These are phyloP conservation scores for Volucella bombylans DNA, from an alignment of 2,888 invertebrate genomes.

Conservation along the genomic window DNA sequence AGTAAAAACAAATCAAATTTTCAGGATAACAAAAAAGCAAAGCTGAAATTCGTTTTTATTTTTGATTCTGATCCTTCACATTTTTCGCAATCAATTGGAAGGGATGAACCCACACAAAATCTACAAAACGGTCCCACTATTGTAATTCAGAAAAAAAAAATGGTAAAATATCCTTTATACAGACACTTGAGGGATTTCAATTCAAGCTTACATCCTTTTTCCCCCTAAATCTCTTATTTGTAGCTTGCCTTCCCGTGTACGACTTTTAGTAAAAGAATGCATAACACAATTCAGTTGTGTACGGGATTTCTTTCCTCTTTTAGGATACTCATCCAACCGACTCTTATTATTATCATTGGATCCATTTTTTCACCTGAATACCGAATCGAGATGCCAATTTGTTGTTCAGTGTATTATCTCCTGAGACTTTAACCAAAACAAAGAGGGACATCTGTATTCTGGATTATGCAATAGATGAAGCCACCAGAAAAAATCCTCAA, in stretches of 20 bases:
- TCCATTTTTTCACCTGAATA: slow-evolving; percentile 26
- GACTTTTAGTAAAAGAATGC: slow-evolving; percentile 6
- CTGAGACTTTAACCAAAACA: slow-evolving; percentile 25
- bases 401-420: slow-evolving; percentile 32
- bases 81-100: background rate
- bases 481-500: background rate
- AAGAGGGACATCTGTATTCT: slow-evolving; percentile 33
- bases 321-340: background rate
- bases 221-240: background rate
- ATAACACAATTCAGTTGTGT: slow-evolving; percentile 40
- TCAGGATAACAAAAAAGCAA: slow-evolving; percentile 10
- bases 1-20: slow-evolving; percentile 27
- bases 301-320: background rate
- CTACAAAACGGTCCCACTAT: slow-evolving; percentile 14
- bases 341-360: slow-evolving; percentile 13
- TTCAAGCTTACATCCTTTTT: slow-evolving; percentile 14
- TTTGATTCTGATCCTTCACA: slow-evolving; percentile 51
- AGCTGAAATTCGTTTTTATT: slow-evolving; percentile 29
- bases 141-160: slow-evolving; percentile 8
- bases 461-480: slow-evolving; percentile 1
- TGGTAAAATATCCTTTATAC: slow-evolving; percentile 23
- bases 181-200: slow-evolving; percentile 42
- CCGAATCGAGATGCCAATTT: slow-evolving; percentile 36
- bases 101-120: background rate
- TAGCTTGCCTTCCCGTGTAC: background rate